These are phyloP conservation scores for Sarcophilus harrisii DNA, from an alignment of 2,797 vertebrate species.

Conservation along the genomic window DNA sequence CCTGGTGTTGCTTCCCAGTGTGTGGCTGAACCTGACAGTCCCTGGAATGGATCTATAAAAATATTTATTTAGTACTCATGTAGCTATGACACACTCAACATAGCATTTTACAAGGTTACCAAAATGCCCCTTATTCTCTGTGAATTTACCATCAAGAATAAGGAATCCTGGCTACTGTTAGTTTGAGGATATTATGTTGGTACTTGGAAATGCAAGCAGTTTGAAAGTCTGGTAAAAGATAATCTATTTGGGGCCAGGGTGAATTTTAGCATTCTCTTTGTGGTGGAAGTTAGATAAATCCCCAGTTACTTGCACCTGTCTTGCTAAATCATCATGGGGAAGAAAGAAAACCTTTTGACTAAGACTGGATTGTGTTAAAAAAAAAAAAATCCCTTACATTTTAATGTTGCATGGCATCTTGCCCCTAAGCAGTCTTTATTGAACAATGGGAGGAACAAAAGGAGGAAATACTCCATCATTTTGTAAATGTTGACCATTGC, in stretches of 20 bases:
- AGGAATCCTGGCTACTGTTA: not conserved
- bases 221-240: not conserved
- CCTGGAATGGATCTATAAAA: not conserved
- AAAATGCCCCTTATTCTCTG: not conserved
- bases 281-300: not conserved
- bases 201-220: not conserved
- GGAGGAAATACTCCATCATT: conserved; percentile 71
- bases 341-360: conserved; percentile 14
- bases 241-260: rapidly evolving
- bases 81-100: not conserved
- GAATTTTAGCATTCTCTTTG: not conserved
- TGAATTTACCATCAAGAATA: not conserved
- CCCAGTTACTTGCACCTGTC: conserved; percentile 3
- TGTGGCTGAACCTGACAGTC: not conserved
- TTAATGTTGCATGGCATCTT: conserved; percentile 56
- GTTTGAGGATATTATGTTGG: not conserved
- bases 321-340: conserved; percentile 7
- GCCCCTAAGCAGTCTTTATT: conserved; percentile 9
- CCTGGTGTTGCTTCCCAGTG: not conserved
- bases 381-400: conserved; percentile 8
- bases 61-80: not conserved
- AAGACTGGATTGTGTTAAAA: conserved; percentile 36
- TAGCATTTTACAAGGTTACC: not conserved
- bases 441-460: conserved; percentile 77
- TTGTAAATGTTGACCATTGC: conserved; percentile 72